Base-by-base conservation (phyloP, 2,113 vertebrate species). In the Gallinago media region DNA sequence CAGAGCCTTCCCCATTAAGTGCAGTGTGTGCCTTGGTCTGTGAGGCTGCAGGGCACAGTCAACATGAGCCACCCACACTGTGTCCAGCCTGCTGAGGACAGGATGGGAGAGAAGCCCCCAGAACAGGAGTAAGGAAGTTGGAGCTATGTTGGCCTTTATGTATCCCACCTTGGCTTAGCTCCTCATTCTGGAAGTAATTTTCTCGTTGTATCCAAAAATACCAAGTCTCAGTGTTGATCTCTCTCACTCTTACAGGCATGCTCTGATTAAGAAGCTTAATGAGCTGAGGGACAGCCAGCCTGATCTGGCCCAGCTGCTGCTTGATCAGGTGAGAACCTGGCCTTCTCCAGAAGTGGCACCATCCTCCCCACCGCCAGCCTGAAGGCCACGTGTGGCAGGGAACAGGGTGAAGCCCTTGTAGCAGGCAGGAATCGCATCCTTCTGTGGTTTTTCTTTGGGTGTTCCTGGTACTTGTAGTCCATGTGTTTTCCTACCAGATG, bases 181-280 rank as follows among this genome's bases (percentile, higher is more conserved):
- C 23, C 59, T 86, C 22, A 3, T 89, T 77, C 27, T 65, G 66
- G 7, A 52, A 82, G 46, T 74, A n/a, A 22, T 47, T 50, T 67
- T 84, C 46, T 56, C 34, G 11, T 15, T 27, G 29, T 54, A 25
- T 89, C 70, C 49, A 62, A 62, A 89, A 72, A 61, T 32, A 52
- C 18, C 44, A 32, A 26, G 31, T 66, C 20, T 59, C 20, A 49
- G 27, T 78, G 62, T 44, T 67, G 56, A 26, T 92, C n/a, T 70
- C 44, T 56, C 47, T 59, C 38, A 31, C 15, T 72, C 11, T 94
- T 76, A 15, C 77, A 99, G 99, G 85, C 99, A 99, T 8, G 84
- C 96, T 44, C 98, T 99, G 65, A 99, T 99, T 96, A 99, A 98
- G 98, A 99, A 99, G 94, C 89, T 99, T 81, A 97, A 95, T 0